phyloP scores from a whole-genome alignment of 2,888 invertebrate genomes.

The Agrochola lota region DNA sequence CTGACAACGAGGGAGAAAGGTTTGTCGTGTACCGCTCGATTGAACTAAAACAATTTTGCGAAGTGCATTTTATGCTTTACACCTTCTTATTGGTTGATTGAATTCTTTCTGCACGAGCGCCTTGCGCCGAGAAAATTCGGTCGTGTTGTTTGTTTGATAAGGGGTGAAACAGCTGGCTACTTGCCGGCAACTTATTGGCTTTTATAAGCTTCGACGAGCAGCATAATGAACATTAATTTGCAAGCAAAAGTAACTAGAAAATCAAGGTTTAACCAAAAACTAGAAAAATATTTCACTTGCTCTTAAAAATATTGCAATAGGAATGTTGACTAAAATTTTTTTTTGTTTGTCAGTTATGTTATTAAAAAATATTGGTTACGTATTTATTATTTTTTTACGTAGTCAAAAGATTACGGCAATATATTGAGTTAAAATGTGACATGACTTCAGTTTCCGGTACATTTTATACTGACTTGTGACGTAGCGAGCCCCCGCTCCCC shows the following conservation, averaged over 20 bases:
- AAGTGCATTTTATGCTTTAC: slow-evolving; percentile 57
- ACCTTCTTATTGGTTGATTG: slow-evolving; percentile 44
- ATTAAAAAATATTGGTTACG: too few relatives aligned
- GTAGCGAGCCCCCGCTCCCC: too few relatives aligned
- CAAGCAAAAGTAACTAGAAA: neutral
- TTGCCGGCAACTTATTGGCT: slow-evolving; percentile 25
- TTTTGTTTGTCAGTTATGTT: too few relatives aligned
- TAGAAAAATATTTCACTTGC: neutral
- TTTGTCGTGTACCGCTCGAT: slow-evolving; percentile 61
- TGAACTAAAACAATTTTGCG: slow-evolving; percentile 65
- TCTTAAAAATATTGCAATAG: neutral
- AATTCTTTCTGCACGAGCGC: slow-evolving; percentile 48
- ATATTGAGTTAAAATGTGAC: too few relatives aligned
- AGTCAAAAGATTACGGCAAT: too few relatives aligned
- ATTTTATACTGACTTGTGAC: too few relatives aligned
- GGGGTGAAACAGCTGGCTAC: slow-evolving; percentile 17
- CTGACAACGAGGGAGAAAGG: slow-evolving; percentile 62
- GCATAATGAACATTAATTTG: slow-evolving; percentile 6
- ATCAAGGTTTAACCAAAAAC: neutral
- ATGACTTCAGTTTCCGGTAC: too few relatives aligned
- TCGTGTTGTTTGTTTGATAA: slow-evolving; percentile 16
- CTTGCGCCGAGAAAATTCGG: neutral
- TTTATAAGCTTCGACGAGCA: slow-evolving; percentile 11
- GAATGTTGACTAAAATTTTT: too few relatives aligned
- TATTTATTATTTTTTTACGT: too few relatives aligned